Conservation (phyloP, 2,888 invertebrate species). For the Anoplius nigerrimus region DNA sequence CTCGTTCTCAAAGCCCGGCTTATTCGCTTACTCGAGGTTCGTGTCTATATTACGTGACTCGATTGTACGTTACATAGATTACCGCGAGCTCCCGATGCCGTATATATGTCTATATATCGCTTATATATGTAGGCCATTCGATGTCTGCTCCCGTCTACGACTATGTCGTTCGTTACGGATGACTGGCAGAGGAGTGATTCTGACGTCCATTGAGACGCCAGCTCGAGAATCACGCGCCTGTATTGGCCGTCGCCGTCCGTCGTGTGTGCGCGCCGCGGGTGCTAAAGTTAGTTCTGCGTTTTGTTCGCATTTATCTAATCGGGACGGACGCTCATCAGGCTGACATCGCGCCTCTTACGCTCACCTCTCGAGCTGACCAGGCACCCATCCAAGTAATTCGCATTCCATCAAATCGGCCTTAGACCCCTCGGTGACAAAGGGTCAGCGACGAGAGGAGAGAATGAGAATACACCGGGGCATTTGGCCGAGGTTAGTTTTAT, state of each 20-base stretch:
- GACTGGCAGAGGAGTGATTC: constrained; percentile 40
- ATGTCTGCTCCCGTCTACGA: constrained; percentile 34
- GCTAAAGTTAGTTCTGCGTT: constrained; percentile 36
- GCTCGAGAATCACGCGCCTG: constrained; percentile 31
- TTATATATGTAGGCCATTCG: constrained; percentile 26
- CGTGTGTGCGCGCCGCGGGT: too few relatives aligned
- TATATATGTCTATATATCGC: background rate
- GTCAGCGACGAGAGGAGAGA: constrained; percentile 22
- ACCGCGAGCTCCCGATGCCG: constrained; percentile 26
- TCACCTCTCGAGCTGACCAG: constrained; percentile 7
- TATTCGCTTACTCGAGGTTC: constrained; percentile 30
- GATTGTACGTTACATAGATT: constrained; percentile 34
- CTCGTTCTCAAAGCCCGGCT: constrained; percentile 23
- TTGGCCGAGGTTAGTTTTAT: constrained; percentile 60
- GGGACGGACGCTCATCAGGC: constrained; percentile 35
- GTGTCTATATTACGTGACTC: constrained; percentile 27
- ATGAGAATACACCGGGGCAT: constrained; percentile 18
- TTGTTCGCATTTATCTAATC: constrained; percentile 40
- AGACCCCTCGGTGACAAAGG: constrained; percentile 18
- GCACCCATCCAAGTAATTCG: constrained; percentile 16
- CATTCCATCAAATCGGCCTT: background rate
- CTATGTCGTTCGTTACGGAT: constrained; percentile 37
- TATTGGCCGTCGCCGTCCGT: constrained; percentile 38
- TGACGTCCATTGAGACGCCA: constrained; percentile 40
- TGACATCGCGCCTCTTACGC: constrained; percentile 23